These are phyloP conservation scores for Bombus terrestris DNA, from an alignment of 1,140 invertebrate species.

Conservation along the genomic window DNA sequence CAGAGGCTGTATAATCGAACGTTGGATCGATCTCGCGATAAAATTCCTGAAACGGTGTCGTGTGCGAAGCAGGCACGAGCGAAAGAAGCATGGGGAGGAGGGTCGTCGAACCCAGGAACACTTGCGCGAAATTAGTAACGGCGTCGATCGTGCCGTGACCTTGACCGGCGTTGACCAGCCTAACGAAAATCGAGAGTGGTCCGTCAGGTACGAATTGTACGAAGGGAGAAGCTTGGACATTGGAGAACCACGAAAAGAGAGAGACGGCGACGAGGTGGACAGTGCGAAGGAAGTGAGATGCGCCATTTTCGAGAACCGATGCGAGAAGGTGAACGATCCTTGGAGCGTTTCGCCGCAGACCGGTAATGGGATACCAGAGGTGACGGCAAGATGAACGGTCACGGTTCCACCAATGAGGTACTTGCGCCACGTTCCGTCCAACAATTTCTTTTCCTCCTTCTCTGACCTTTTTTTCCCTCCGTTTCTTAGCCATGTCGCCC, in stretches of 20 bases:
- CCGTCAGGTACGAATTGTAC: conserved; percentile 10
- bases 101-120: conserved; percentile 61
- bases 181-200: conserved; percentile 60
- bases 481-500: conserved; percentile 53
- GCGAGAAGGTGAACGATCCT: conserved; percentile 69
- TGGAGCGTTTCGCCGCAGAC: conserved; percentile 68
- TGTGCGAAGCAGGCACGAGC: not conserved
- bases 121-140: conserved; percentile 59
- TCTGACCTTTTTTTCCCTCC: conserved; percentile 8
- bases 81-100: not conserved
- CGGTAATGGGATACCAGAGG: conserved; percentile 77
- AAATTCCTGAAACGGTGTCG: conserved; percentile 34
- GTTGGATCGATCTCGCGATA: conserved; percentile 33
- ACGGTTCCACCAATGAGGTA: conserved; percentile 77
- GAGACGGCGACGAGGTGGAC: not conserved
- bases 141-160: conserved; percentile 49
- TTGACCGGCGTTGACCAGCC: conserved; percentile 59
- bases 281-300: conserved; percentile 51
- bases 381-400: conserved; percentile 80
- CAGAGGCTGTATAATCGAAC: not conserved
- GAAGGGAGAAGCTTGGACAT: not conserved
- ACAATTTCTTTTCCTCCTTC: conserved; percentile 55
- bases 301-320: conserved; percentile 69
- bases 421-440: conserved; percentile 49
- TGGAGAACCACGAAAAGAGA: not conserved